Base-by-base conservation (phyloP, 37 sponge, comb jelly and placozoan species). In the Halichondria panicea region DNA sequence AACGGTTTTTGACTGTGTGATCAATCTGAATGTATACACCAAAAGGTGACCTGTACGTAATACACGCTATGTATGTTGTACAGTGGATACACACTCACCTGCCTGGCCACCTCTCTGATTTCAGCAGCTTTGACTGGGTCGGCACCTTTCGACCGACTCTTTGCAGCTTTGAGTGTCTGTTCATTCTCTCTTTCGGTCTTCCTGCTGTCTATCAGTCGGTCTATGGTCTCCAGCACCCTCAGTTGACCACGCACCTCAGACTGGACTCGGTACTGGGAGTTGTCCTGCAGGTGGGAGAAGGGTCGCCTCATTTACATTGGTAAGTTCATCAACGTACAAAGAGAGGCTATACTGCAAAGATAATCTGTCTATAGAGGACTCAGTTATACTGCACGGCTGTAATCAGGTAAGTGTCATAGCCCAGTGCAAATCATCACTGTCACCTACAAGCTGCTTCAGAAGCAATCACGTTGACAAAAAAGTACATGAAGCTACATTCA, bases 41-140 rank as follows among this genome's bases (percentile, higher is more conserved):
- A n/a, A n/a, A n/a, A n/a, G n/a, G n/a, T n/a, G n/a, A n/a, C n/a
- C n/a, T n/a, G n/a, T n/a, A n/a, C n/a, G n/a, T n/a, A n/a, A n/a
- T n/a, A n/a, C n/a, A n/a, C n/a, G n/a, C n/a, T n/a, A n/a, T n/a
- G n/a, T n/a, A n/a, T n/a, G n/a, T n/a, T n/a, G n/a, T n/a, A n/a
- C n/a, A n/a, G n/a, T n/a, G n/a, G n/a, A n/a, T n/a, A n/a, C 48
- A n/a, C 39, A 28, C 83, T 46, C 34, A 93, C 93, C 89, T 88
- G 79, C 45, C 81, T 88, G 7, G 93, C 93, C 43, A 88, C 77
- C 53, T 93, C 93, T 35, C 88, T 84, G 37, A 93, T 86, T 67
- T 80, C 80, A 33, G 92, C 92, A 30, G 76, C 69, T 35, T 37
- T 55, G 67, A 88, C 90, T 30, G 93, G 93, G 61, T 93, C 93